Evolutionary conservation across 2,797 vertebrate species (phyloP).

Genomic region (Poecile montanus): DNA sequence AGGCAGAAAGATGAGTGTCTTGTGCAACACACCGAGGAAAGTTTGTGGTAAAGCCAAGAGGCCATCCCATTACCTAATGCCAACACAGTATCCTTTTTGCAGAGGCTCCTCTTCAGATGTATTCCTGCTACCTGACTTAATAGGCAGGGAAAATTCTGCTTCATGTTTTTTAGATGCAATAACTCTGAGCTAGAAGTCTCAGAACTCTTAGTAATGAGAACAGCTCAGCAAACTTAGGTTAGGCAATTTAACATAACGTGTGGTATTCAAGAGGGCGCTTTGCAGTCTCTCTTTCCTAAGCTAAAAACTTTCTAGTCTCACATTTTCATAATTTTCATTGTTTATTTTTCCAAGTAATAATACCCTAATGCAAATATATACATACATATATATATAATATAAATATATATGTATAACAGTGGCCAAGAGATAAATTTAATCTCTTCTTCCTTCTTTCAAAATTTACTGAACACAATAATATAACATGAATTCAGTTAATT

Average conservation of each 20-base stretch:
- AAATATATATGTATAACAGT: neutral
- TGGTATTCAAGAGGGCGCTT: neutral
- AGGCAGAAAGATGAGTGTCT: neutral
- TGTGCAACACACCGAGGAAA: fast-evolving
- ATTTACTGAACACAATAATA: neutral
- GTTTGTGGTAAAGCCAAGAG: neutral
- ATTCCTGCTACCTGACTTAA: neutral
- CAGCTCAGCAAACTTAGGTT: neutral
- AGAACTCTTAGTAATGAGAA: neutral
- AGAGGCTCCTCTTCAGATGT: neutral
- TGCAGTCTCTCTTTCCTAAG: neutral
- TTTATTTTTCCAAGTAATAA: neutral
- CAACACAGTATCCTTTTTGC: neutral
- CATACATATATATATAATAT: too few species aligned
- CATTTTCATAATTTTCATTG: neutral
- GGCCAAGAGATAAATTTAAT: neutral
- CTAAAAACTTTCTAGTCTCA: neutral
- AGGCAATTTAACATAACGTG: neutral
- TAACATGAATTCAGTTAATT: neutral
- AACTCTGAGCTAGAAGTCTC: neutral
- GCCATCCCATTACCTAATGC: too few species aligned
- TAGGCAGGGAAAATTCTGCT: neutral
- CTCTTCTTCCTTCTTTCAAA: neutral
- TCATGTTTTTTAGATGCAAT: neutral
- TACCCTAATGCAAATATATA: neutral